Evolutionary conservation across 2,797 vertebrate genomes (phyloP).

Genomic region (Poeciliopsis infans): DNA sequence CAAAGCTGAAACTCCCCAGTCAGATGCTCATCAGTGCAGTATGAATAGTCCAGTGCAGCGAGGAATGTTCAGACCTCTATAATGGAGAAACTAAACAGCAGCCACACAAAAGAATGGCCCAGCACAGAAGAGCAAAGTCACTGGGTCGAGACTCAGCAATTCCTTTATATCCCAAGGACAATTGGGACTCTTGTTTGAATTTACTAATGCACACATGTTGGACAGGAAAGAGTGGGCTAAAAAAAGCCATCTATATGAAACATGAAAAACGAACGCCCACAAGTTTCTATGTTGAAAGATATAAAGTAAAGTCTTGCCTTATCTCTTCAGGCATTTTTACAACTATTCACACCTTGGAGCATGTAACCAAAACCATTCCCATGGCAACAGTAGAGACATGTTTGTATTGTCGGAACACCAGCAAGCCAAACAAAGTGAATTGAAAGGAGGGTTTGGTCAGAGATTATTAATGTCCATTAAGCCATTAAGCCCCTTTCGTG

Average conservation of each 20-base stretch:
- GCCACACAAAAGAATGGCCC: not conserved
- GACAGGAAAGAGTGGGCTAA: not conserved
- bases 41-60: not conserved
- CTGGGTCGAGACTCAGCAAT: not conserved
- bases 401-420: not conserved
- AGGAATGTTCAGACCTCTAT: slow-evolving; percentile 1
- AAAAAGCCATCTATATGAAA: not conserved
- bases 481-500: not conserved
- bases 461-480: not conserved
- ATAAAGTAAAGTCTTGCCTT: not conserved
- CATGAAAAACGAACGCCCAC: not conserved
- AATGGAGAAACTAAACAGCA: not conserved
- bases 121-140: not conserved
- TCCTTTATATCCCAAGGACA: not conserved
- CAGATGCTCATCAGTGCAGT: not conserved
- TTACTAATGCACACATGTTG: not conserved
- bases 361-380: not conserved
- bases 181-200: not conserved
- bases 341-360: not conserved
- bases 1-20: not conserved
- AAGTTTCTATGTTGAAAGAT: not conserved
- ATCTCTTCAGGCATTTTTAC: not conserved
- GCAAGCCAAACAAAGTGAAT: not conserved
- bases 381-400: not conserved
- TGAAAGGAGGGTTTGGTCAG: not conserved